Base-by-base conservation (phyloP, 1,140 invertebrate genomes). In the Trachymyrmex septentrionalis region DNA sequence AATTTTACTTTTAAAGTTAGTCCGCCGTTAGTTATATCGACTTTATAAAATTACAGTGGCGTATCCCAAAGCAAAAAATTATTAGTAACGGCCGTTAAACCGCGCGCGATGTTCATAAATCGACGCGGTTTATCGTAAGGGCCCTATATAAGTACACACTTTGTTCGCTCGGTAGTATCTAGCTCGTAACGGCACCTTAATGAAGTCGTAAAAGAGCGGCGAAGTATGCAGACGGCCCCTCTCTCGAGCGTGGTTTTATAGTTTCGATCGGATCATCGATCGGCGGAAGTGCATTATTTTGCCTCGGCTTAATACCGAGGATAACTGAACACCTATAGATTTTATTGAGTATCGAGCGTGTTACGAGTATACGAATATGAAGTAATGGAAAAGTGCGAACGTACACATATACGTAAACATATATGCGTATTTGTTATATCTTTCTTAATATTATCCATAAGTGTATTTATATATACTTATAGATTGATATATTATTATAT, bases 111-210 rank as follows among this genome's bases (percentile, higher is more conserved):
- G 77, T 87, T 87, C 89, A 87, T 90, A 90, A 90, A 90, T 90
- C 88, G 89, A 76, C 57, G 63, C 75, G 88, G 86, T 90, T 90
- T 90, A 90, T 90, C 89, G 88, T 34, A 66, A 73, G 61, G 78
- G 80, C 48, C 59, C 75, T 82, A 63, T 77, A 84, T 86, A 85
- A 87, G 86, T 69, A 61, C 38, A 77, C 80, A 91, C 86, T 91
- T 91, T 90, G 91, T 90, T 90, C 90, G 63, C 30, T n/a, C 69
- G 27, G 21, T 63, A 82, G 67, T 86, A 89, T 87, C 85, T 72
- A 75, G 61, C 86, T 85, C 86, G 87, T 90, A 92, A 92, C 90
- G 86, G 87, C 66, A 55, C 44, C 76, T 90, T 92, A 90, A 92
- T 90, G 90, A 92, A 92, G 86, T 86, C 90, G 81, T 92, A 91